Conservation (phyloP, 2,888 invertebrate genomes). For the Drosophila formosana region DNA sequence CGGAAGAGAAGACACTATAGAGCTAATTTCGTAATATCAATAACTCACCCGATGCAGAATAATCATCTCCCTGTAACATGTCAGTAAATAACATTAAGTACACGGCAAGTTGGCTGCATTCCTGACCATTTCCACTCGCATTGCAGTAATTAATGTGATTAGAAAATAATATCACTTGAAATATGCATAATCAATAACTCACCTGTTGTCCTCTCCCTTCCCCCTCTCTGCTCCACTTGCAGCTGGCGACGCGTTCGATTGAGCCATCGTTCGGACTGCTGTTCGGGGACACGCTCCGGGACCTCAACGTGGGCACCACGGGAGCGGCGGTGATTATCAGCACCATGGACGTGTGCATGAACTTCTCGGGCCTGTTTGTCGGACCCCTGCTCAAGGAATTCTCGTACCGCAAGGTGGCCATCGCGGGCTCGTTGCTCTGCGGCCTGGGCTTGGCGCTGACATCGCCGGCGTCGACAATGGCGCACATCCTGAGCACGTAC, state of each 20-base stretch:
- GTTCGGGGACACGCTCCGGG: constrained; percentile 90
- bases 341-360: constrained; percentile 91
- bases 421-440: constrained; percentile 89
- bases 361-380: constrained; percentile 92
- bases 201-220: not conserved
- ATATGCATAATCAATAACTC: not conserved
- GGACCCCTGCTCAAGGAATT: constrained; percentile 91
- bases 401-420: constrained; percentile 90
- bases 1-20: no score
- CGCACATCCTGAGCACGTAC: constrained; percentile 90
- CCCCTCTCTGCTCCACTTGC: constrained; percentile 43
- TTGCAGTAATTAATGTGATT: no score
- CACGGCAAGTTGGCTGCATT: no score
- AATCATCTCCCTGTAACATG: no score
- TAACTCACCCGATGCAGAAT: no score
- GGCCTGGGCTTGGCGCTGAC: constrained; percentile 89
- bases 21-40: no score
- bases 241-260: constrained; percentile 92
- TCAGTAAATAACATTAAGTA: no score
- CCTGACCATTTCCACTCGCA: no score
- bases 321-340: constrained; percentile 91
- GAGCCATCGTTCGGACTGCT: constrained; percentile 93
- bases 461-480: constrained; percentile 90
- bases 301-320: constrained; percentile 90
- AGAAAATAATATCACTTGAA: not conserved